A percentile compares a stretch with the other conserved stretches of the same genome.
These are phyloP conservation scores for Anthoscopus minutus DNA, from an alignment of 2,113 vertebrate genomes.

Conservation along the genomic window DNA sequence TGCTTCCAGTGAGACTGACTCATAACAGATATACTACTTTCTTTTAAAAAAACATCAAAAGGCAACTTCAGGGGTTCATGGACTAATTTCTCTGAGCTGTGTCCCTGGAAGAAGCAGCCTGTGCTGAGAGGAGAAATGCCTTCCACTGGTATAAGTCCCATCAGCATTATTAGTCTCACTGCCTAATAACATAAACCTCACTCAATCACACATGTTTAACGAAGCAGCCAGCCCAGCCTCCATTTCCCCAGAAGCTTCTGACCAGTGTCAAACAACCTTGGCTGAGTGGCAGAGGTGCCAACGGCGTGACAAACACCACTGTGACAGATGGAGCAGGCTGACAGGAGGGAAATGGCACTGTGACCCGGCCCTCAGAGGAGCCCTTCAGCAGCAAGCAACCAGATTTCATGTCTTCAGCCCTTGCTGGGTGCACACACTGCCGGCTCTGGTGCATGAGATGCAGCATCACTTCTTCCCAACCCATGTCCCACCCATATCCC, in stretches of 20 bases:
- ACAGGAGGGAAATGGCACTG: neutral
- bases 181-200: neutral
- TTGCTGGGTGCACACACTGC: accelerated
- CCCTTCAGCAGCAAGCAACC: neutral
- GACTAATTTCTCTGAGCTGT: neutral
- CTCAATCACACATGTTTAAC: neutral
- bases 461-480: neutral
- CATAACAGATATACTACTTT: neutral
- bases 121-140: neutral
- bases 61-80: neutral
- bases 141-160: neutral
- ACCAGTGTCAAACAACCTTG: neutral
- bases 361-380: neutral
- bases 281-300: neutral
- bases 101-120: neutral
- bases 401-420: neutral
- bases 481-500: neutral
- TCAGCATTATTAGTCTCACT: neutral
- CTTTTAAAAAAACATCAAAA: neutral
- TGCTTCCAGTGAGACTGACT: neutral
- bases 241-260: neutral
- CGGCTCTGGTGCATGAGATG: neutral
- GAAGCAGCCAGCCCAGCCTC: neutral
- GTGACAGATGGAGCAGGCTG: neutral
- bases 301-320: accelerated